Evolutionary conservation across 2,797 vertebrate genomes (phyloP).

Genomic region (Manis javanica): DNA sequence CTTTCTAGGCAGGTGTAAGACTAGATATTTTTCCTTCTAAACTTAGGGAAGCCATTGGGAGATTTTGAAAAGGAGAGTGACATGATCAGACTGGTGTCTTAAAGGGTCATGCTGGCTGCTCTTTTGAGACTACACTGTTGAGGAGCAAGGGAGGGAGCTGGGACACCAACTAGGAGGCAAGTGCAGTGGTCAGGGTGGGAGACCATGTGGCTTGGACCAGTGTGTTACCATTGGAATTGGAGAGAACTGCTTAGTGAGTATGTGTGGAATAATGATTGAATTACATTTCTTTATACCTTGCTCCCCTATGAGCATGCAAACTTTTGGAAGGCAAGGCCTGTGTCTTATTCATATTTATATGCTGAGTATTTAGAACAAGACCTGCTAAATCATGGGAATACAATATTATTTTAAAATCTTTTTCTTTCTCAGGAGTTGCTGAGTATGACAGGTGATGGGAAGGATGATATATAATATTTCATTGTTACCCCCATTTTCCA

Average conservation of each 20-base stretch:
- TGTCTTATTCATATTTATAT: slow-evolving; percentile 11
- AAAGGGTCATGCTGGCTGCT: not conserved
- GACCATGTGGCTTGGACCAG: no score
- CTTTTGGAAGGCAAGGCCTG: not conserved
- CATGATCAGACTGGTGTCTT: not conserved
- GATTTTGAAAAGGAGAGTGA: not conserved
- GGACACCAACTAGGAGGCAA: not conserved
- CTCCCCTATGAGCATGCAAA: not conserved
- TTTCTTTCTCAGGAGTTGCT: not conserved
- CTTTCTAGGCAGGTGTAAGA: not conserved
- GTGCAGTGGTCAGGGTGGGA: not conserved
- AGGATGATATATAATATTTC: not conserved
- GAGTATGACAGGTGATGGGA: not conserved
- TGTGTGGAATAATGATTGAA: not conserved
- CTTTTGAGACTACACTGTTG: not conserved
- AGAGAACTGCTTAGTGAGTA: not conserved
- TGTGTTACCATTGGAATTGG: not conserved
- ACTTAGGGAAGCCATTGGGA: not conserved
- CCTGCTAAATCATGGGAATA: not conserved
- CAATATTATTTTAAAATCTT: not conserved
- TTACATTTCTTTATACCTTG: not conserved
- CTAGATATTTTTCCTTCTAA: no score
- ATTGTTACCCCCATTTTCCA: not conserved
- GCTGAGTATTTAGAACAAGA: not conserved
- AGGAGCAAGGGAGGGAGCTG: not conserved